phyloP scores from a whole-genome alignment of 2,113 vertebrate genomes.

The Lynx canadensis region DNA sequence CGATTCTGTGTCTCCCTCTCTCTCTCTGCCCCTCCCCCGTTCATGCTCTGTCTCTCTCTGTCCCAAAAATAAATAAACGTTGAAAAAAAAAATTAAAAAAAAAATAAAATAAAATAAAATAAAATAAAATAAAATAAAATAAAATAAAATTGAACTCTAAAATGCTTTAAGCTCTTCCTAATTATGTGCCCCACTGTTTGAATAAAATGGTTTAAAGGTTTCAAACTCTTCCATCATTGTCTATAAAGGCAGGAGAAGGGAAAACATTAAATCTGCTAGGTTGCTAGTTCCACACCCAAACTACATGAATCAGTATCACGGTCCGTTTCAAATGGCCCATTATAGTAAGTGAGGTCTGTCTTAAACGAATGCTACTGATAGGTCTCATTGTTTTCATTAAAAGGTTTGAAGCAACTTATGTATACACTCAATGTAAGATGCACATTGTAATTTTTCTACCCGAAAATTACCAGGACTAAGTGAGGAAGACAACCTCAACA shows the following conservation, averaged over 20 bases:
- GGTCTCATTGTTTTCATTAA: background rate
- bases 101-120: background rate
- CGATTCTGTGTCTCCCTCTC: too few species aligned
- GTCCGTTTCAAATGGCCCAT: background rate
- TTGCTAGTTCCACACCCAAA: background rate
- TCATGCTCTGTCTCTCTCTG: too few species aligned
- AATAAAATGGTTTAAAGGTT: background rate
- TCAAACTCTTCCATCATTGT: slow-evolving; percentile 16
- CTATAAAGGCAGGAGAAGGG: background rate
- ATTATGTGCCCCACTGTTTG: background rate
- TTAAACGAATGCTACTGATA: background rate
- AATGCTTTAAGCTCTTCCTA: slow-evolving; percentile 51
- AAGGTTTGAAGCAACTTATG: background rate
- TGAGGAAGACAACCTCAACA: background rate
- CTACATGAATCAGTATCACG: background rate
- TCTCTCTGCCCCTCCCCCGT: too few species aligned
- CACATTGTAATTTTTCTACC: background rate
- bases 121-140: background rate
- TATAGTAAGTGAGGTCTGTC: background rate
- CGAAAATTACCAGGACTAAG: background rate
- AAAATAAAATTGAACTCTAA: slow-evolving; percentile 41
- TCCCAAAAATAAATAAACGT: too few species aligned
- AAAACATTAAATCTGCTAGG: background rate
- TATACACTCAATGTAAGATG: background rate
- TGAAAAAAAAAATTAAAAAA: too few species aligned